Base-by-base conservation (phyloP, 2,888 invertebrate genomes). In the Acholoe squamosa region DNA sequence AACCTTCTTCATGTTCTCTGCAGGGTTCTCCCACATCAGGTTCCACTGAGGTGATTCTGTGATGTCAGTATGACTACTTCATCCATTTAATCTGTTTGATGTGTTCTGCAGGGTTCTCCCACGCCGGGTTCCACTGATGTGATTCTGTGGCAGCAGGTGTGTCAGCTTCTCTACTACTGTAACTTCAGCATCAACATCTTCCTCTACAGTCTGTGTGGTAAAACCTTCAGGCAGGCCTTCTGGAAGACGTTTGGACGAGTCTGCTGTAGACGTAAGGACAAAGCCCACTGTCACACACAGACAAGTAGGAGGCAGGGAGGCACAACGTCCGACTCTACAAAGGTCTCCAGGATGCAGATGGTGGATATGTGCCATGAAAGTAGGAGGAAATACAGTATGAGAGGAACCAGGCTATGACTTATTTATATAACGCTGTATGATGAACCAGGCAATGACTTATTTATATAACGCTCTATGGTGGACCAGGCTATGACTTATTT, bases 171-270 rank as follows among this genome's bases (percentile, higher is more conserved):
- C 16, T 86, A 86, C 43, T 86, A 86, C 86, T 51, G 25, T 19
- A 86, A 86, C 54, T 86, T 86, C 54, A 51, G 52, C 52, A 86
- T 86, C 86, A 86, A 86, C 54, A 86, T 86, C 14, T 86, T 86
- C 86, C 54, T 86, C 28, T 86, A 86, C 86, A 86, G 86, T 51
- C 16, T 52, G 3, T 86, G 86, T 25, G 86, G 86, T 12, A 86
- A 86, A 25, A 22, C 19, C 10, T 86, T 86, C 43, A 51, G 86
- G 22, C 86, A 86, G 54, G 86, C 86, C 19, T 86, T 86, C 54
- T 86, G 86, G 86, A 86, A 86, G 54, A 22, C 80, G 25, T 80
- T 80, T 31, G 16, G 34, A 10, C 80, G 80, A 12, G 10, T 31
- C 33, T 80, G 33, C 14, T 80, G 80, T 33, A 16, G 67, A 16